Evolutionary conservation across 2,113 vertebrate genomes (phyloP).

Genomic region (Cranoglanis bouderius): DNA sequence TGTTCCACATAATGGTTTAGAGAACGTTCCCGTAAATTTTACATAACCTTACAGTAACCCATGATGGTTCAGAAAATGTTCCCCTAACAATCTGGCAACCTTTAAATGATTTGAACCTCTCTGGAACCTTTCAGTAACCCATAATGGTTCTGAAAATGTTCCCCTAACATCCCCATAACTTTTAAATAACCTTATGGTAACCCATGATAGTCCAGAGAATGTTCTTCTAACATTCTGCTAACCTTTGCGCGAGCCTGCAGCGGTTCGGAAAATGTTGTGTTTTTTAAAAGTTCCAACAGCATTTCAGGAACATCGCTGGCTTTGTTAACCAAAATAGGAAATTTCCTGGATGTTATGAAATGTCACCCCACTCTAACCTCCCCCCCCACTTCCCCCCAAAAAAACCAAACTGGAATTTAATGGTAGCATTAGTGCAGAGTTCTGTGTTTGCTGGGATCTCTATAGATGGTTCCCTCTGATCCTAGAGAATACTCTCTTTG

Average conservation of each 20-base stretch:
- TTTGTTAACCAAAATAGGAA: background rate
- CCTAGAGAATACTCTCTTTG: background rate
- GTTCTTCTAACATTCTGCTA: background rate
- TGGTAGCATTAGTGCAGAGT: no score
- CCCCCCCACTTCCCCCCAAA: no score
- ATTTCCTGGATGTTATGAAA: background rate
- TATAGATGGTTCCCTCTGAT: slow-evolving; percentile 6
- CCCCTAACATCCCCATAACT: background rate
- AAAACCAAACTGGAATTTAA: no score
- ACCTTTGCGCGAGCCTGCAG: background rate
- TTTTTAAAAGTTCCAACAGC: background rate
- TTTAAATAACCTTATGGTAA: background rate
- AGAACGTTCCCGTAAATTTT: background rate
- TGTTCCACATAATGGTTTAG: background rate
- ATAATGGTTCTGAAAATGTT: background rate
- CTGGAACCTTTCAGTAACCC: background rate
- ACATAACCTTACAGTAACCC: background rate
- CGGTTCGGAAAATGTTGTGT: no score
- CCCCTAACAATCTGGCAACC: background rate
- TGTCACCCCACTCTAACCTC: no score
- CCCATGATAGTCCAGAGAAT: background rate
- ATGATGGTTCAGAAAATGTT: background rate
- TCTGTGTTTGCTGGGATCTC: background rate
- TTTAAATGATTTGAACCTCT: background rate
- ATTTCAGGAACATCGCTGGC: background rate